Evolutionary conservation across 2,888 invertebrate genomes (phyloP).

Genomic region (Charanyca ferruginea): DNA sequence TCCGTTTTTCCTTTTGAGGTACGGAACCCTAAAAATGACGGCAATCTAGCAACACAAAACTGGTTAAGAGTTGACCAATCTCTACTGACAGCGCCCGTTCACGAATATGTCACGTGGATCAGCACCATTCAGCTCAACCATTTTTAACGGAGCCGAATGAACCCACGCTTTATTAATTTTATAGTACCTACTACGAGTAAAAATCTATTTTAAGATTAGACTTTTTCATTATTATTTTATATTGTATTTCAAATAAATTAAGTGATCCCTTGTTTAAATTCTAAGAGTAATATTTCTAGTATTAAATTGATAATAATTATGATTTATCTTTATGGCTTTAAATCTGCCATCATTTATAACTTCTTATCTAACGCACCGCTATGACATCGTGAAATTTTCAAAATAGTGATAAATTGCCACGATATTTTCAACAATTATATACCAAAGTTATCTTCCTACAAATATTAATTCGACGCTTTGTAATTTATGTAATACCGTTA

Average conservation of each 20-base stretch:
- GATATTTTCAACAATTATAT: slow-evolving; percentile 11
- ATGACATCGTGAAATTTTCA: slow-evolving; percentile 15
- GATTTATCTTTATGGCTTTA: slow-evolving; percentile 22
- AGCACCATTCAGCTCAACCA: too few relatives aligned
- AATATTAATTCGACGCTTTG: background rate
- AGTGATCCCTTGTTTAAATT: background rate
- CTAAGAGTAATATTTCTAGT: background rate
- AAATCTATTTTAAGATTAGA: too few relatives aligned
- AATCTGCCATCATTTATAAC: slow-evolving; percentile 42
- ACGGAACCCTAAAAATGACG: too few relatives aligned
- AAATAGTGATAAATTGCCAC: slow-evolving; percentile 30
- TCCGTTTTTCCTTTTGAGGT: too few relatives aligned
- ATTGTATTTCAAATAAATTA: background rate
- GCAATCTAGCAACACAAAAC: too few relatives aligned
- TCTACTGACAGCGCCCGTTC: too few relatives aligned
- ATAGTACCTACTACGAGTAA: too few relatives aligned
- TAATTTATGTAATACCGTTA: background rate
- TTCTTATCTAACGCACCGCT: slow-evolving; percentile 24
- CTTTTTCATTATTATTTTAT: too few relatives aligned
- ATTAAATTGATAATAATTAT: slow-evolving; percentile 2
- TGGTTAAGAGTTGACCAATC: too few relatives aligned
- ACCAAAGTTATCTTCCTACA: background rate
- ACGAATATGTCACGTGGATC: too few relatives aligned
- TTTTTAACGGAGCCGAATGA: too few relatives aligned
- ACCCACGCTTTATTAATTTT: too few relatives aligned